Percentiles rank a stretch among this genome's conserved stretches.
These are phyloP conservation scores for Eumacrocentrus americanus DNA, from an alignment of 2,888 invertebrate species.

Conservation along the genomic window DNA sequence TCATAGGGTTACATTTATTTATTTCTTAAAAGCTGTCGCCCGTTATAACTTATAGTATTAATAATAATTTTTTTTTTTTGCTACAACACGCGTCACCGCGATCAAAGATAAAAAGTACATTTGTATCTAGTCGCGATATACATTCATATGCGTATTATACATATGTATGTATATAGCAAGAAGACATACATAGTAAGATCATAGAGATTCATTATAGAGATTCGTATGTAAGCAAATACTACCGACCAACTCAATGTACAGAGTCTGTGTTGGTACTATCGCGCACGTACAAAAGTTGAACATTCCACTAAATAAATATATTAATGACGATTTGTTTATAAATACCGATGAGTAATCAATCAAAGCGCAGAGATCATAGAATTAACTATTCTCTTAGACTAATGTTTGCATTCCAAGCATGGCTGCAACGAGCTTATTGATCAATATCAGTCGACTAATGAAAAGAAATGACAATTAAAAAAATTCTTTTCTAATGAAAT, in stretches of 20 bases:
- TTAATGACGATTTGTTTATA: slow-evolving; percentile 5
- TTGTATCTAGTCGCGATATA: slow-evolving; percentile 28
- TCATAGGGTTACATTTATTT: slow-evolving; percentile 13
- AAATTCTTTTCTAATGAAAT: slow-evolving; percentile 3
- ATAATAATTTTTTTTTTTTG: not conserved
- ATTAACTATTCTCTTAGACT: not conserved
- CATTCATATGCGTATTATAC: slow-evolving; percentile 2
- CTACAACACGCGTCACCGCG: slow-evolving; percentile 4
- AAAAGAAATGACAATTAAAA: slow-evolving; percentile 3
- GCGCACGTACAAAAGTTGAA: slow-evolving; percentile 39
- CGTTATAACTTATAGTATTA: slow-evolving; percentile 8
- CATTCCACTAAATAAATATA: slow-evolving; percentile 25
- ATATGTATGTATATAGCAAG: slow-evolving; percentile 22
- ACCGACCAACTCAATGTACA: slow-evolving; percentile 12
- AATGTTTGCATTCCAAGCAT: not conserved
- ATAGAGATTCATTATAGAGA: slow-evolving; percentile 26
- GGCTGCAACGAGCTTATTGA: not conserved
- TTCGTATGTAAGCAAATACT: slow-evolving; percentile 41
- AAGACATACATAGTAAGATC: slow-evolving; percentile 20
- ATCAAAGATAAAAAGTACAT: slow-evolving; percentile 14
- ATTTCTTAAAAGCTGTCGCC: slow-evolving; percentile 3
- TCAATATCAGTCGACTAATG: slow-evolving; percentile 12
- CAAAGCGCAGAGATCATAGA: slow-evolving; percentile 17
- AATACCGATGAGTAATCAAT: slow-evolving; percentile 4
- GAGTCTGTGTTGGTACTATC: slow-evolving; percentile 27